Evolutionary conservation across 1,140 invertebrate genomes (phyloP).

Genomic region (Anoplolepis gracilipes): DNA sequence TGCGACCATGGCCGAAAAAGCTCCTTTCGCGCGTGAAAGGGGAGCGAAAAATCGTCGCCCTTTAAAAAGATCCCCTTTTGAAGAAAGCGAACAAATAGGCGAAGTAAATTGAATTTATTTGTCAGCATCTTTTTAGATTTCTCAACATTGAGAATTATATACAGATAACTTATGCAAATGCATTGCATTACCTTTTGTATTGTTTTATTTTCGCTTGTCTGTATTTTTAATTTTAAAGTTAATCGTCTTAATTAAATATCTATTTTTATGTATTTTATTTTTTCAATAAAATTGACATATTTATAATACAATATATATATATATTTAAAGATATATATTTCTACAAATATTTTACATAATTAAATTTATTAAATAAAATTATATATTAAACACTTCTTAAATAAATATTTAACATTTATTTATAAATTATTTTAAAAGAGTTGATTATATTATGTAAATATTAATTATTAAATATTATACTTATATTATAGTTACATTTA

Average conservation of each 20-base stretch:
- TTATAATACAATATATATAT: too few relatives aligned
- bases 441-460: neutral
- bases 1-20: slow-evolving; percentile 67
- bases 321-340: too few relatives aligned
- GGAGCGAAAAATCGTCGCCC: slow-evolving; percentile 60
- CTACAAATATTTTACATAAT: too few relatives aligned
- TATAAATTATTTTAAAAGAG: neutral
- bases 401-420: neutral
- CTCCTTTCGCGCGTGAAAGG: slow-evolving; percentile 7
- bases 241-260: neutral
- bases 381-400: neutral
- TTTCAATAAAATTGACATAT: too few relatives aligned
- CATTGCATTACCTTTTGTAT: neutral
- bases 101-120: neutral
- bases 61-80: slow-evolving; percentile 33
- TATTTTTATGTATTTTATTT: neutral
- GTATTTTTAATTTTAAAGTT: neutral
- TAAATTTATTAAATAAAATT: too few relatives aligned
- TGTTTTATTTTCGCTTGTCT: neutral
- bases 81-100: neutral
- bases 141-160: neutral
- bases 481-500: neutral
- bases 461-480: neutral
- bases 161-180: too few relatives aligned
- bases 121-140: neutral